Percentiles rank a stretch among this genome's conserved stretches.
phyloP scores from a whole-genome alignment of 2,888 invertebrate genomes.

The Xylocampa areola region DNA sequence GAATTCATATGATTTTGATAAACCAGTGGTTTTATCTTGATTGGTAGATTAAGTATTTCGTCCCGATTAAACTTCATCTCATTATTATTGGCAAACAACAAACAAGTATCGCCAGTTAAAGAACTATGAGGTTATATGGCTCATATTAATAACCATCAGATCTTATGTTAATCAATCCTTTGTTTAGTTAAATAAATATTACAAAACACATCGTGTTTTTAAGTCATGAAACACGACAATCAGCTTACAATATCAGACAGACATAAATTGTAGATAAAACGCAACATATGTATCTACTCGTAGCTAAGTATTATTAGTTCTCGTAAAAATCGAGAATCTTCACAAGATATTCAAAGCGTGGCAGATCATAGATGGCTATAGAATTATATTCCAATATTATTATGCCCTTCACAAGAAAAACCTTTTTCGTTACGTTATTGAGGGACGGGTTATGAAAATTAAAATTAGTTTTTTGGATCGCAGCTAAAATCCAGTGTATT shows the following conservation, averaged over 20 bases:
- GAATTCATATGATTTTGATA: too few species aligned
- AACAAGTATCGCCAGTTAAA: too few species aligned
- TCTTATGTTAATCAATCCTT: too few species aligned
- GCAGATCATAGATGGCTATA: conserved; percentile 1
- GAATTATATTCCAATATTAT: not conserved
- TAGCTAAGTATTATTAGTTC: not conserved
- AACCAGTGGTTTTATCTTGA: too few species aligned
- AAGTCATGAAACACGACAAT: not conserved
- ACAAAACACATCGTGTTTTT: not conserved
- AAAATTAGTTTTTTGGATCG: conserved; percentile 8
- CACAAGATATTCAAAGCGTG: conserved; percentile 6
- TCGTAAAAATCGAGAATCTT: not conserved
- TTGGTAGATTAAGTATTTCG: too few species aligned
- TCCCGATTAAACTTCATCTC: too few species aligned
- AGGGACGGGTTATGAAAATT: not conserved
- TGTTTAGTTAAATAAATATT: too few species aligned
- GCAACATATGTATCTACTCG: not conserved
- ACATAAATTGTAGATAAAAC: not conserved
- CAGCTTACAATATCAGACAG: not conserved
- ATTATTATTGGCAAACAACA: too few species aligned
- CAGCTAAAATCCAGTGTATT: too few species aligned
- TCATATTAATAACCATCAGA: too few species aligned
- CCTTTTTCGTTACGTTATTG: conserved; percentile 3
- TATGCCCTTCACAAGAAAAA: conserved; percentile 1
- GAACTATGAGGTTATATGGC: too few species aligned